Evolutionary conservation across 2,113 vertebrate species (phyloP).

Genomic region (Tinamus guttatus): DNA sequence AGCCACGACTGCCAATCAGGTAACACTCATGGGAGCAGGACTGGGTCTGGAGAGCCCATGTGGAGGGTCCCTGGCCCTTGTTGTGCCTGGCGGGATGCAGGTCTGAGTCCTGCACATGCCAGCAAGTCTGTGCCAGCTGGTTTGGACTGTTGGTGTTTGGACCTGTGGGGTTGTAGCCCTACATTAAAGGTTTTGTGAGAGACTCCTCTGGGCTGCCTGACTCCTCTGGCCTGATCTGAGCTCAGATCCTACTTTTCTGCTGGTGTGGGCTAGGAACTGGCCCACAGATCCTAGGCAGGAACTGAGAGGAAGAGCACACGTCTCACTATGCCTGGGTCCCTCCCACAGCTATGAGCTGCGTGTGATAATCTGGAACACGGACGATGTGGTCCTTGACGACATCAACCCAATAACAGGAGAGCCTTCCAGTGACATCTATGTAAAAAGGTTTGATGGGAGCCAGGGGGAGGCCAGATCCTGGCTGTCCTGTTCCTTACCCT

Average conservation of each 20-base stretch:
- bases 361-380: slow-evolving; percentile 94
- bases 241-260: not conserved
- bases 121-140: not conserved
- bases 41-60: not conserved
- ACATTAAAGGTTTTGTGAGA: not conserved
- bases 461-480: not conserved
- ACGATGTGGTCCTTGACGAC: slow-evolving; percentile 91
- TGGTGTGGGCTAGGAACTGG: not conserved
- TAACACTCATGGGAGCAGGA: not conserved
- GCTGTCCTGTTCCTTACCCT: not conserved
- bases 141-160: not conserved
- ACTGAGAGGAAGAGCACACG: not conserved
- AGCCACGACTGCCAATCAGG: slow-evolving; percentile 89
- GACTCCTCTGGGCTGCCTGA: not conserved
- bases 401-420: slow-evolving; percentile 92
- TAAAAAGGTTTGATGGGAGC: slow-evolving; percentile 85
- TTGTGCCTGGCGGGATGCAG: rapidly evolving
- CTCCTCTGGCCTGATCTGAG: too few relatives aligned
- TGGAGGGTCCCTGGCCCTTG: not conserved
- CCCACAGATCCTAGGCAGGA: not conserved
- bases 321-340: not conserved
- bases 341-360: slow-evolving; percentile 88
- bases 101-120: not conserved
- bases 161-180: not conserved
- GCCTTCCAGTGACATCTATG: slow-evolving; percentile 92